A percentile compares a stretch with the other conserved stretches of the same genome.
phyloP scores from a whole-genome alignment of 2,888 invertebrate genomes.

The Conops quadrifasciatus region DNA sequence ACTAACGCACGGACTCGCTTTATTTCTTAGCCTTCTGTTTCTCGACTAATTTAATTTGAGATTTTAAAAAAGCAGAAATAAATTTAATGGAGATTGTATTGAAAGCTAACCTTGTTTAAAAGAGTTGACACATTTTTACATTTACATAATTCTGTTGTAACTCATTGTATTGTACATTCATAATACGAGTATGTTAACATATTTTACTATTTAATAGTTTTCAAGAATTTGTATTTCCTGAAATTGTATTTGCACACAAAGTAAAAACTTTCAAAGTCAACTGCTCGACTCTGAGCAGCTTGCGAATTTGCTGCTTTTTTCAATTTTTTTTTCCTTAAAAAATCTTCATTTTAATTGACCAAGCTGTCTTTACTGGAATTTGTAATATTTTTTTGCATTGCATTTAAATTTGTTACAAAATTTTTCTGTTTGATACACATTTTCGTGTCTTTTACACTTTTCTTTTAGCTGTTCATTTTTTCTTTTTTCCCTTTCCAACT shows the following conservation, averaged over 20 bases:
- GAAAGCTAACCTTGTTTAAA: constrained; percentile 11
- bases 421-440: constrained; percentile 18
- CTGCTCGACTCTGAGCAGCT: neutral
- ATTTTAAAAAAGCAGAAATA: neutral
- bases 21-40: constrained; percentile 3
- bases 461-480: constrained; percentile 4
- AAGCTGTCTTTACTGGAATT: neutral
- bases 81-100: neutral
- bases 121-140: constrained; percentile 5
- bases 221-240: neutral
- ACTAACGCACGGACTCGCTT: constrained; percentile 7
- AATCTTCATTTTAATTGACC: neutral
- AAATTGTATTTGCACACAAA: neutral
- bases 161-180: neutral
- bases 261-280: neutral
- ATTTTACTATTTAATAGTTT: neutral
- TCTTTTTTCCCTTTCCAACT: constrained; percentile 22
- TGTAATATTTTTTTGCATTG: constrained; percentile 1
- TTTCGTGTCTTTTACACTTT: constrained; percentile 8
- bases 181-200: too few species aligned
- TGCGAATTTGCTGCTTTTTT: neutral
- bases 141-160: constrained; percentile 23
- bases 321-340: neutral
- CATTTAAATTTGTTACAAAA: too few species aligned
- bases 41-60: constrained; percentile 24